phyloP scores from a whole-genome alignment of 1,140 invertebrate genomes.

The Metopolophium dirhodum region DNA sequence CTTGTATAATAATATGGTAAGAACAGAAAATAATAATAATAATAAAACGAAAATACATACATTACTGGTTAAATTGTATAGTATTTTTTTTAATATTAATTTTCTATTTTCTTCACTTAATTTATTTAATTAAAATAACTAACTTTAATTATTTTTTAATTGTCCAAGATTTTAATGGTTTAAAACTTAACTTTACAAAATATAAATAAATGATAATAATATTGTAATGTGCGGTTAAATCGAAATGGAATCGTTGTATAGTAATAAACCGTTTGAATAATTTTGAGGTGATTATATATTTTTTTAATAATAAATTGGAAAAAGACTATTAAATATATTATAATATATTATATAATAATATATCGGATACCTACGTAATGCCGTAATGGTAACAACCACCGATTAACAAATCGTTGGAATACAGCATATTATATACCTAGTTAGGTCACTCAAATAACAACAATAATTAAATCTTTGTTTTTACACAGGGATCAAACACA shows the following conservation, averaged over 20 bases:
- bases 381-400: neutral
- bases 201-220: neutral
- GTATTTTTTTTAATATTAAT: neutral
- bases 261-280: neutral
- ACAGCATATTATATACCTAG: too few species aligned
- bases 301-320: too few species aligned
- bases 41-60: neutral
- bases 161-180: neutral
- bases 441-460: neutral
- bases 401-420: neutral
- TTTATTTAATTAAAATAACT: neutral
- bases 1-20: neutral
- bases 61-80: neutral
- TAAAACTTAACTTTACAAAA: neutral
- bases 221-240: neutral
- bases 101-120: neutral
- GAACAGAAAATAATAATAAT: neutral
- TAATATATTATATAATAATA: too few species aligned
- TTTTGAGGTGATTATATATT: too few species aligned
- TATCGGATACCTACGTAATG: too few species aligned
- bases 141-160: neutral
- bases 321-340: too few species aligned
- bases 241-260: neutral
- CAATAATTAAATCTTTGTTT: constrained; percentile 6
- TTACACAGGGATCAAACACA: neutral